These are phyloP conservation scores for Zingel zingel DNA, from an alignment of 2,113 vertebrate species.

Conservation along the genomic window DNA sequence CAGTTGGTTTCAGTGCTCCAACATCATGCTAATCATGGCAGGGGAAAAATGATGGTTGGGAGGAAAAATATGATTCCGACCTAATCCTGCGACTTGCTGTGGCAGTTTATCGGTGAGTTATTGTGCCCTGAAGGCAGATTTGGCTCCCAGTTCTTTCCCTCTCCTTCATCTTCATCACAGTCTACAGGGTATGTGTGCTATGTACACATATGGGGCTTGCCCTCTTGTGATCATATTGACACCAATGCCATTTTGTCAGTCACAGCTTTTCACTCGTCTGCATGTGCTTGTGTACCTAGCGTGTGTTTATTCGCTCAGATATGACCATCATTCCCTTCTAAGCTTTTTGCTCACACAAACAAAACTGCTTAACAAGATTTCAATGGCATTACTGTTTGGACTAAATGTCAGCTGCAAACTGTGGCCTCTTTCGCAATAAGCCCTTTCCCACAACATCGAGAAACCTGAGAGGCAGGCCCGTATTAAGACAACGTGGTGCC, in stretches of 20 bases:
- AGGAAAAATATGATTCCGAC: conserved; percentile 73
- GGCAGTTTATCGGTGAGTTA: conserved; percentile 76
- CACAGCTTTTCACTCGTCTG: conserved; percentile 18
- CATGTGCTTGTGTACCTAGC: not conserved
- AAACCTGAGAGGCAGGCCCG: conserved; percentile 20
- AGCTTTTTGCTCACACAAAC: not conserved
- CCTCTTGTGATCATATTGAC: conserved; percentile 13
- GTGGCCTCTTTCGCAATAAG: conserved; percentile 20
- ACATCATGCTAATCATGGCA: conserved; percentile 81
- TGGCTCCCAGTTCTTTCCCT: conserved; percentile 65
- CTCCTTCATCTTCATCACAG: conserved; percentile 73
- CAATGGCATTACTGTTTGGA: not conserved
- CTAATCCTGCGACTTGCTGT: conserved; percentile 76
- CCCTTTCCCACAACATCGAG: not conserved
- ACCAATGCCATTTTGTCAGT: not conserved
- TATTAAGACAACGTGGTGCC: too few relatives aligned
- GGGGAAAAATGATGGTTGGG: conserved; percentile 72
- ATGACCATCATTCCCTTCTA: not conserved
- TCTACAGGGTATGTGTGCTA: conserved; percentile 38
- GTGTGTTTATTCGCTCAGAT: not conserved
- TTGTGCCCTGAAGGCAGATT: conserved; percentile 74
- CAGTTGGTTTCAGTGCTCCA: conserved; percentile 66
- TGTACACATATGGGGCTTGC: not conserved
- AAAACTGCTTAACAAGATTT: conserved; percentile 24
- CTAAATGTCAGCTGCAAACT: conserved; percentile 38